A percentile compares a stretch with the other conserved stretches of the same genome.
phyloP scores from a whole-genome alignment of 2,888 invertebrate species.

The Notodromas monacha region DNA sequence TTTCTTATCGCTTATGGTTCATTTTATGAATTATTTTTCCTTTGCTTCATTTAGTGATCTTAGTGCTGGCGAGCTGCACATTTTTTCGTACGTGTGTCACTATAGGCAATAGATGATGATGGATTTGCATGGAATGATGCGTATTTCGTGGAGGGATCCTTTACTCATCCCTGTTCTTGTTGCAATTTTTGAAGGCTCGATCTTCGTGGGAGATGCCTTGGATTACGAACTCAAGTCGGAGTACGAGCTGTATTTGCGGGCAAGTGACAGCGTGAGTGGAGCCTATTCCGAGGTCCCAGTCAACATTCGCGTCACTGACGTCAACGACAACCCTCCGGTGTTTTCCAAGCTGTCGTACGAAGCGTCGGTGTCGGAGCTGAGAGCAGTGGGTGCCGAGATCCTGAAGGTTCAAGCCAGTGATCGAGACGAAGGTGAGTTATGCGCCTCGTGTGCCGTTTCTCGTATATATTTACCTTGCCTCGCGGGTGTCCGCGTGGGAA shows the following conservation, averaged over 20 bases:
- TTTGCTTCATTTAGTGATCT: too few relatives aligned
- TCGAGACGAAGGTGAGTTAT: conserved; percentile 12
- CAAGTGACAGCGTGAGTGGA: conserved; percentile 65
- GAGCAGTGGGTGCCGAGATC: conserved; percentile 14
- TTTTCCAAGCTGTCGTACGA: conserved; percentile 23
- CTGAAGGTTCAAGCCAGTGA: conserved; percentile 14
- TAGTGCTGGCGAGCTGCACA: too few relatives aligned
- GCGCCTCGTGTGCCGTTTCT: too few relatives aligned
- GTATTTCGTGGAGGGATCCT: too few relatives aligned
- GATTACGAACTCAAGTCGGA: conserved; percentile 48
- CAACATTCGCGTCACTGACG: conserved; percentile 39
- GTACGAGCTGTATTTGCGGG: conserved; percentile 47
- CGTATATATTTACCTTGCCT: too few relatives aligned
- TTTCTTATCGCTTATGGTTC: too few relatives aligned
- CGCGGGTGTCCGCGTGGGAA: too few relatives aligned
- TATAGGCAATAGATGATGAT: too few relatives aligned
- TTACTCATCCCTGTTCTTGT: too few relatives aligned
- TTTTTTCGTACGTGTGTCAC: too few relatives aligned
- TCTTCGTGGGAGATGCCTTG: conserved; percentile 49
- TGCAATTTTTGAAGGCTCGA: conserved; percentile 50
- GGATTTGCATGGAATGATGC: too few relatives aligned
- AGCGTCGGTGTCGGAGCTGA: conserved; percentile 15
- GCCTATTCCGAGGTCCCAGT: conserved; percentile 55
- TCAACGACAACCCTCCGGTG: conserved; percentile 65
- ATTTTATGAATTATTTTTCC: too few relatives aligned